Evolutionary conservation across 1,140 invertebrate genomes (phyloP), one percentile per base, ranked within the genome.

Genomic region (Caenorhabditis inopinata): DNA sequence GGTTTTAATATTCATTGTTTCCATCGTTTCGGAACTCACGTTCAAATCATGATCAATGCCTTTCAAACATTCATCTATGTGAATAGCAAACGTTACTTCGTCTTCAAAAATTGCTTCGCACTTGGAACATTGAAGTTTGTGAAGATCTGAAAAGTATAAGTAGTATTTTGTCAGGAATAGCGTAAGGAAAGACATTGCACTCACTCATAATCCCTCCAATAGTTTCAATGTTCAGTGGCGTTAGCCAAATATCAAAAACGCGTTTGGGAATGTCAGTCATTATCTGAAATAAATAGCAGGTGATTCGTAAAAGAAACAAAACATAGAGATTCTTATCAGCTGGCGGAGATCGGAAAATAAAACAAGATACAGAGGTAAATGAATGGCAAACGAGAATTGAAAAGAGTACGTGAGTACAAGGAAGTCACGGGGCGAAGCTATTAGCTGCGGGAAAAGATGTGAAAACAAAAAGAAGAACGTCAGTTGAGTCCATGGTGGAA

Each of bases 341-440:
- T 68, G 58, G 4, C 2, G 14, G 6, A 38, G 23, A 53, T 25
- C 18, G 16, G 21, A 38, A 68, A 68, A 38, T 42, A 35, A 42
- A 38, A 68, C 58, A 21, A 38, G 58, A 68, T 68, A 38, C 23
- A 14, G n/a, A 7, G 27, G n/a, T 9, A 25, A 51, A 25, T 51
- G 49, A 21, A 68, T 68, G 58, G 58, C 58, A 68, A 68, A 68
- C 32, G 27, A 68, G 58, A 68, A 58, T n/a, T n/a, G 16, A 47
- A 29, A 21, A 58, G 51, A 14, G 58, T 35, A 68, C 29, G 58
- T 68, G 58, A 68, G 58, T 21, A 68, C 58, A 68, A 68, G 58
- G 58, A 68, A 68, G 58, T 68, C 58, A 68, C 58, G 58, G 21
- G 58, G 35, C 27, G 35, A 58, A 68, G 23, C 29, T 18, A 68